Evolutionary conservation across 1,140 invertebrate species (phyloP).

Genomic region (Bombus sylvicola): DNA sequence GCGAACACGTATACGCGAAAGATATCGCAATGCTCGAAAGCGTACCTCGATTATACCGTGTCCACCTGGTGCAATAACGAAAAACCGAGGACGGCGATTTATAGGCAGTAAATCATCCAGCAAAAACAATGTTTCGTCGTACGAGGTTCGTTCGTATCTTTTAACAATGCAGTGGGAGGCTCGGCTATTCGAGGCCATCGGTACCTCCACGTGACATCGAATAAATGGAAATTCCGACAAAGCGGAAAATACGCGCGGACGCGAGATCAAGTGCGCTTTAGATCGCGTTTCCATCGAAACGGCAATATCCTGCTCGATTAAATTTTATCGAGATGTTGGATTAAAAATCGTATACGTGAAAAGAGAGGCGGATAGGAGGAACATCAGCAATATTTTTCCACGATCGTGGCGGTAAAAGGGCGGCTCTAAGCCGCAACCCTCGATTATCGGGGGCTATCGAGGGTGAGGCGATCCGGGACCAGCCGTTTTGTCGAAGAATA

Average conservation of each 20-base stretch:
- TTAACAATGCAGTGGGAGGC: not conserved
- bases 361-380: no score
- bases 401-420: not conserved
- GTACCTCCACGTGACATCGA: not conserved
- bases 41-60: not conserved
- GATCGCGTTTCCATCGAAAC: not conserved
- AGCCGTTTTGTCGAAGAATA: not conserved
- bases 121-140: not conserved
- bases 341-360: not conserved
- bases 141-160: not conserved
- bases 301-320: not conserved
- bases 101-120: conserved; percentile 2
- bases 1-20: not conserved
- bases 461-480: not conserved
- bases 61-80: not conserved
- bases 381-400: not conserved
- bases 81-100: not conserved
- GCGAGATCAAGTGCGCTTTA: not conserved
- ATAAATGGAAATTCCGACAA: not conserved
- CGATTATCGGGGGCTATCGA: not conserved
- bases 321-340: not conserved
- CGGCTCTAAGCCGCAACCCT: not conserved
- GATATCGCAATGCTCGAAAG: not conserved
- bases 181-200: not conserved
- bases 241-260: not conserved